Conservation (phyloP, 2,113 vertebrate species). For the Myotis yumanensis region DNA sequence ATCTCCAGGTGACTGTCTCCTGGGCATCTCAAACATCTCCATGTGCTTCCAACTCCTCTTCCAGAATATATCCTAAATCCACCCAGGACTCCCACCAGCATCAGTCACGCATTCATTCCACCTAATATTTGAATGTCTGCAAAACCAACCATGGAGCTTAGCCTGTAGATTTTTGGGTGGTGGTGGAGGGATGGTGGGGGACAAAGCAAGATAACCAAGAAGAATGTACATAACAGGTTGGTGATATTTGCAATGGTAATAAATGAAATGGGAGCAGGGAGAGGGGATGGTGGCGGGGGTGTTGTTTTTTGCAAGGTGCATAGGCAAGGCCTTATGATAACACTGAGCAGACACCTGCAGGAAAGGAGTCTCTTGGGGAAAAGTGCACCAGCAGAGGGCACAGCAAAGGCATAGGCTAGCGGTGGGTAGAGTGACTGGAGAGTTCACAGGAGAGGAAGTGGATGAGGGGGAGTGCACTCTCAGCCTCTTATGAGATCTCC, state of each 20-base stretch:
- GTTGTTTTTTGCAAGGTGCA: not conserved
- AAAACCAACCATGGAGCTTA: not conserved
- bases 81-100: not conserved
- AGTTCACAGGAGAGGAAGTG: not conserved
- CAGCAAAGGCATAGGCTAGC: not conserved
- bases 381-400: not conserved
- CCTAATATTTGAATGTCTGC: not conserved
- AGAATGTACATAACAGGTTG: not conserved
- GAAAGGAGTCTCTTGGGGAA: not conserved
- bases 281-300: not conserved
- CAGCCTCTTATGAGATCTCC: accelerated
- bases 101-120: not conserved
- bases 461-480: accelerated
- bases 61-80: not conserved
- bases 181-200: accelerated
- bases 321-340: not conserved
- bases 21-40: not conserved
- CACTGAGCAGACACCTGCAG: not conserved
- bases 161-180: not conserved
- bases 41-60: not conserved
- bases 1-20: not conserved
- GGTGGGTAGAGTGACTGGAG: accelerated
- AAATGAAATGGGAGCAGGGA: not conserved
- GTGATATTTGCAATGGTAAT: not conserved
- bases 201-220: not conserved